Evolutionary conservation across 2,888 invertebrate species (phyloP), one percentile per base, ranked within the genome.

Genomic region (Tetranychus piercei): DNA sequence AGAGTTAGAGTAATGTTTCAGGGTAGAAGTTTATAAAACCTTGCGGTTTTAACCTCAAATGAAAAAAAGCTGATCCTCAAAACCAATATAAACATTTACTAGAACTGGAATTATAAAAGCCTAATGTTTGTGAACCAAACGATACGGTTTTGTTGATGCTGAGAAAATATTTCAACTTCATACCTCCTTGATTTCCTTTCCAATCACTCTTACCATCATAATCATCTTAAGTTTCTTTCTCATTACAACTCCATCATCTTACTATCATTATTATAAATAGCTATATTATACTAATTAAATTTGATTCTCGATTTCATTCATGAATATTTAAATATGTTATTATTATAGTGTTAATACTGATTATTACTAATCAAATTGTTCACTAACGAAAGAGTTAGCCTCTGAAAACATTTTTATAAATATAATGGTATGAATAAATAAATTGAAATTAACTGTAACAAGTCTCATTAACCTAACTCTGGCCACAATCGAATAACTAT

Each of bases 111-210:
- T 34, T 34, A 34, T 34, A 34, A 34, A 34, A 34, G 3, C 34
- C 34, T 34, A 34, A 34, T 34, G 34, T 55, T 55, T 15, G 55
- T 7, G 2, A 55, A 9, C 6, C 15, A 55, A 55, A 55, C 6
- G 55, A 15, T 9, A 55, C 15, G 15, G 55, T 15, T 55, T 55
- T 55, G 55, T 55, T 55, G 55, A 55, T 55, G 15, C 23, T 69
- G 69, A 8, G 20, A 67, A 11, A 69, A 69, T 69, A 69, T 69
- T 69, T 69, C 22, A 69, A 18, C 69, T 69, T 69, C 20, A 22
- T n/a, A 23, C 22, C 34, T 69, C 20, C 69, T 69, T 22, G 22
- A 55, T 55, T 8, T 55, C 55, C 15, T 15, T 55, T 55, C 15
- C 55, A 55, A 15, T 55, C 55, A 55, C 55, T 55, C 55, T 15